phyloP scores from a whole-genome alignment of 2,797 vertebrate species.

The Brachyalestes nurse region DNA sequence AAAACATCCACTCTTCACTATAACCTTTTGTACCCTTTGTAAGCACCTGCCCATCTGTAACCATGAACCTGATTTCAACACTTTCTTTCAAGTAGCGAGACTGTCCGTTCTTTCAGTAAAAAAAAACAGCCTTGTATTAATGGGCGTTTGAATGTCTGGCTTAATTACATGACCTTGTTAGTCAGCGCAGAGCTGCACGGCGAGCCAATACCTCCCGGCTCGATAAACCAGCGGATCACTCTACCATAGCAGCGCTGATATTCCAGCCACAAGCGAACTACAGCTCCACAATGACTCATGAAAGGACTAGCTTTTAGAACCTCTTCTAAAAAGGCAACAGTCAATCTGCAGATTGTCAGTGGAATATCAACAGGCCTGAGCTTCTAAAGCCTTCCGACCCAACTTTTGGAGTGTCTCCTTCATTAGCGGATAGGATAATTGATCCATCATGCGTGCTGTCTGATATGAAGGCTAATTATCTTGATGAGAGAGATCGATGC shows the following conservation, averaged over 20 bases:
- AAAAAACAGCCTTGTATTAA: slow-evolving; percentile 15
- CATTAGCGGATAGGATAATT: slow-evolving; percentile 36
- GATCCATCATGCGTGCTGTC: slow-evolving; percentile 42
- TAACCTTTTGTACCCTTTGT: neutral
- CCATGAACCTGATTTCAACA: neutral
- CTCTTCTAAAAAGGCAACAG: neutral
- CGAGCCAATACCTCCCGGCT: neutral
- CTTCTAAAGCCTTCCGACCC: neutral
- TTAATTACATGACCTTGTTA: slow-evolving; percentile 25
- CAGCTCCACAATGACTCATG: neutral
- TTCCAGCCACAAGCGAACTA: slow-evolving; percentile 7
- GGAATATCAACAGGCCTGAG: neutral
- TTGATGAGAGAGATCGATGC: slow-evolving; percentile 48
- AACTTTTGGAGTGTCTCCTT: slow-evolving; percentile 29
- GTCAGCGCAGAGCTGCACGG: neutral
- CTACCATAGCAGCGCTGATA: neutral
- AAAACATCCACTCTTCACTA: neutral
- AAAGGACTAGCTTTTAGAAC: neutral
- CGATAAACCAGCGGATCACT: slow-evolving; percentile 9
- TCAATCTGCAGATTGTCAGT: neutral
- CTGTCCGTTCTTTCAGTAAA: neutral
- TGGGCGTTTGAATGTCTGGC: neutral
- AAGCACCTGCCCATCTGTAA: neutral
- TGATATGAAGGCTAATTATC: slow-evolving; percentile 57
- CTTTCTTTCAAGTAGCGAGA: neutral